phyloP scores from a whole-genome alignment of 2,113 vertebrate species.

The Sander vitreus region DNA sequence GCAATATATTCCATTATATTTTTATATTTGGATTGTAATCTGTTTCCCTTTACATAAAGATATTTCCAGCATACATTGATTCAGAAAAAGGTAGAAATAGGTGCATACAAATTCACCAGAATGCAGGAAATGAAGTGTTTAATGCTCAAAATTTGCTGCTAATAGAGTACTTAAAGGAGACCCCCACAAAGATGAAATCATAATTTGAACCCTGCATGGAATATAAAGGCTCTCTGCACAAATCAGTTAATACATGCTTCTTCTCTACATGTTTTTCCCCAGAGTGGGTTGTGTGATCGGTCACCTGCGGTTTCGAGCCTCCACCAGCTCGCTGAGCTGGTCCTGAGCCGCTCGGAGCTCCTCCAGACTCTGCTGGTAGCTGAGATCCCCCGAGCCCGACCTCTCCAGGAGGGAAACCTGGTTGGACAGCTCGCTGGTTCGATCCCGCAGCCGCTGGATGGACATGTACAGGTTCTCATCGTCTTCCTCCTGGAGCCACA shows the following conservation, averaged over 20 bases:
- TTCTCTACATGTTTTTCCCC: neutral
- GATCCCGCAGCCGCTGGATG: slow-evolving; percentile 90
- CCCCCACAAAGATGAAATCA: too few species aligned
- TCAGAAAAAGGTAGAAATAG: too few species aligned
- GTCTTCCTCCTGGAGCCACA: slow-evolving; percentile 86
- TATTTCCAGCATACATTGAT: too few species aligned
- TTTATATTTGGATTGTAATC: too few species aligned
- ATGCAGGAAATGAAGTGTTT: too few species aligned
- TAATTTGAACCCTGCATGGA: too few species aligned
- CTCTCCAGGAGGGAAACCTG: slow-evolving; percentile 88
- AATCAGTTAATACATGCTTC: neutral
- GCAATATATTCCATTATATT: too few species aligned
- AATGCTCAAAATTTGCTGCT: too few species aligned
- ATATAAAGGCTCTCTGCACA: neutral
- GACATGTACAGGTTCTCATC: slow-evolving; percentile 91
- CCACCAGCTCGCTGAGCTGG: slow-evolving; percentile 88
- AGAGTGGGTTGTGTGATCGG: neutral
- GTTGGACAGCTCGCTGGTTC: slow-evolving; percentile 87
- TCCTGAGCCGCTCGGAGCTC: slow-evolving; percentile 88
- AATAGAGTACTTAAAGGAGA: too few species aligned
- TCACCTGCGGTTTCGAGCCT: slow-evolving; percentile 89
- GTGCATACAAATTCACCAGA: too few species aligned
- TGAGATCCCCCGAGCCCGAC: slow-evolving; percentile 83
- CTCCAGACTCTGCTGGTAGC: slow-evolving; percentile 89
- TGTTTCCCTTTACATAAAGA: too few species aligned